Conservation (phyloP, 2,797 vertebrate genomes). For the Schizothorax lantsangensis region DNA sequence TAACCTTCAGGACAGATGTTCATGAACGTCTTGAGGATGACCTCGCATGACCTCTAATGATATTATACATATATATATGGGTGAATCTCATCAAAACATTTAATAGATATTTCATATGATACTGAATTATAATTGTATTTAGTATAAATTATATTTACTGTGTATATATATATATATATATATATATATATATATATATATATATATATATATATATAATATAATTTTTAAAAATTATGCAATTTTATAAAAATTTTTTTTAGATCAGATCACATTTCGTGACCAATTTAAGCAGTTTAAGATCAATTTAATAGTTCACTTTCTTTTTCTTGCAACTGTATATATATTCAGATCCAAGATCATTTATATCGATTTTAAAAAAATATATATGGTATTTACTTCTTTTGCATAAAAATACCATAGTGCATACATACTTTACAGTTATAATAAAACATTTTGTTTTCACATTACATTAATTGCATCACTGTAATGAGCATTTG, state of each 20-base stretch:
- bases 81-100: background rate
- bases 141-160: background rate
- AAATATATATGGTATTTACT: too few relatives aligned
- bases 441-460: background rate
- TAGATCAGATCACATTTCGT: too few relatives aligned
- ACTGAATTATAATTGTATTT: background rate
- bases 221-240: background rate
- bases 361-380: too few relatives aligned
- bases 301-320: too few relatives aligned
- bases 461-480: background rate
- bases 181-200: too few relatives aligned
- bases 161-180: too few relatives aligned
- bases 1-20: slow-evolving; percentile 52
- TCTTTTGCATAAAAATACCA: too few relatives aligned
- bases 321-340: too few relatives aligned
- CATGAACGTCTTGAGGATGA: background rate
- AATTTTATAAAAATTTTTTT: too few relatives aligned
- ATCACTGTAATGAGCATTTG: background rate
- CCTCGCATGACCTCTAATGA: slow-evolving; percentile 1
- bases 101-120: too few relatives aligned
- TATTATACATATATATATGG: background rate
- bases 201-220: too few relatives aligned
- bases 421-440: background rate
- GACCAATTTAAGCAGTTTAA: too few relatives aligned
- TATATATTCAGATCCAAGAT: background rate